phyloP scores from a whole-genome alignment of 2,888 invertebrate species.

The Cantharis rustica region DNA sequence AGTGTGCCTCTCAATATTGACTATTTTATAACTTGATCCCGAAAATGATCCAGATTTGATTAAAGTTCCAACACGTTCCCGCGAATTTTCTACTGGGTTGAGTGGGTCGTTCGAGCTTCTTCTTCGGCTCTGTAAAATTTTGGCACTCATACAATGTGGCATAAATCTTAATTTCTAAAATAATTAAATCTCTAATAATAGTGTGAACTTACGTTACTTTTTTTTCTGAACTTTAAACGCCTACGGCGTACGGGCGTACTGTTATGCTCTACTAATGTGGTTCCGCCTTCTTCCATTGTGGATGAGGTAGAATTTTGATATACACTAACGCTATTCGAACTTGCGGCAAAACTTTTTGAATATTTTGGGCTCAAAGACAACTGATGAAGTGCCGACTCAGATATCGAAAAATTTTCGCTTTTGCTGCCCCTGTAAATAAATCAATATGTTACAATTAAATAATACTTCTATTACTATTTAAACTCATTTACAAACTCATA shows the following conservation, averaged over 20 bases:
- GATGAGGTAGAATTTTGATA: conserved; percentile 58
- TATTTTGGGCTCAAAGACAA: conserved; percentile 58
- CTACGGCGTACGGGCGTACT: conserved; percentile 49
- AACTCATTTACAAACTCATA: not conserved
- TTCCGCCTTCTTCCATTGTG: conserved; percentile 60
- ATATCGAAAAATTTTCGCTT: conserved; percentile 74
- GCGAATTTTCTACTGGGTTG: conserved; percentile 6
- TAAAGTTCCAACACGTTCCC: conserved; percentile 54
- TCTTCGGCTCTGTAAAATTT: conserved; percentile 17
- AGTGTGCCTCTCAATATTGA: conserved; percentile 63
- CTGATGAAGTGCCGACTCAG: conserved; percentile 85
- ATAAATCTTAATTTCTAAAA: conserved; percentile 7
- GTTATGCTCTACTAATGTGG: conserved; percentile 56
- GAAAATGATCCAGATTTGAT: conserved; percentile 79
- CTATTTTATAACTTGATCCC: conserved; percentile 62
- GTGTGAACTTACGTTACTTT: conserved; percentile 37
- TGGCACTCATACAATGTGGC: not conserved
- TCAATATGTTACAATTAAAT: not conserved
- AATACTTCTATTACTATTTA: not conserved
- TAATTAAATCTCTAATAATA: conserved; percentile 9
- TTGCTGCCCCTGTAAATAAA: conserved; percentile 19
- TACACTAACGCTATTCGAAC: conserved; percentile 43
- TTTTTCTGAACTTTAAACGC: conserved; percentile 47
- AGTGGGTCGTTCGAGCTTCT: conserved; percentile 15
- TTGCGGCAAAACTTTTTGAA: conserved; percentile 44